A percentile compares a stretch with the other conserved stretches of the same genome.
These are phyloP conservation scores for Hydrochoerus hydrochaeris DNA, from an alignment of 2,113 vertebrate species.

Conservation along the genomic window DNA sequence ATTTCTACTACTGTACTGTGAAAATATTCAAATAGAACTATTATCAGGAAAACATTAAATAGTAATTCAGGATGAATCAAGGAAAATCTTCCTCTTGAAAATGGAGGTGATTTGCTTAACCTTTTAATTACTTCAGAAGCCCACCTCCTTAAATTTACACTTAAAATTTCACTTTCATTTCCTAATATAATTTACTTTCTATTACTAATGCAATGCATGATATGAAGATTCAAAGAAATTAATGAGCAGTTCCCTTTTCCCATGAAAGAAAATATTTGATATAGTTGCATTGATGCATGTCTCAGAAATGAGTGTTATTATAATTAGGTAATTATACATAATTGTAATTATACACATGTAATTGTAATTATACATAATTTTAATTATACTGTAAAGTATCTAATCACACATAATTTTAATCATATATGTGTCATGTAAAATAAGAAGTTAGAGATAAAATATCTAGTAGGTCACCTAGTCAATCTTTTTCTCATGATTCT, in stretches of 20 bases:
- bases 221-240: slow-evolving; percentile 22
- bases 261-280: slow-evolving; percentile 62
- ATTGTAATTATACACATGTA: slow-evolving; percentile 84
- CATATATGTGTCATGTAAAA: slow-evolving; percentile 80
- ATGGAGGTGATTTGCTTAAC: background rate
- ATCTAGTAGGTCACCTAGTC: slow-evolving; percentile 39
- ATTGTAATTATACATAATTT: slow-evolving; percentile 84
- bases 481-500: slow-evolving; percentile 41
- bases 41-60: background rate
- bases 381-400: slow-evolving; percentile 77
- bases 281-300: slow-evolving; percentile 62
- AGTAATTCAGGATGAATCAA: background rate
- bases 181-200: background rate
- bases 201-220: background rate
- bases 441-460: slow-evolving; percentile 75
- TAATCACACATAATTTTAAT: slow-evolving; percentile 85
- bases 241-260: background rate
- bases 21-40: background rate
- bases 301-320: slow-evolving; percentile 81
- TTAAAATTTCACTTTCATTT: background rate
- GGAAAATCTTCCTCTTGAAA: background rate
- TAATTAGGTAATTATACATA: slow-evolving; percentile 84
- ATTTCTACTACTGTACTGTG: background rate
- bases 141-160: accelerated
- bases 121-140: background rate